Conservation (phyloP, 1,140 invertebrate genomes). For the Cryptotermes secundus region DNA sequence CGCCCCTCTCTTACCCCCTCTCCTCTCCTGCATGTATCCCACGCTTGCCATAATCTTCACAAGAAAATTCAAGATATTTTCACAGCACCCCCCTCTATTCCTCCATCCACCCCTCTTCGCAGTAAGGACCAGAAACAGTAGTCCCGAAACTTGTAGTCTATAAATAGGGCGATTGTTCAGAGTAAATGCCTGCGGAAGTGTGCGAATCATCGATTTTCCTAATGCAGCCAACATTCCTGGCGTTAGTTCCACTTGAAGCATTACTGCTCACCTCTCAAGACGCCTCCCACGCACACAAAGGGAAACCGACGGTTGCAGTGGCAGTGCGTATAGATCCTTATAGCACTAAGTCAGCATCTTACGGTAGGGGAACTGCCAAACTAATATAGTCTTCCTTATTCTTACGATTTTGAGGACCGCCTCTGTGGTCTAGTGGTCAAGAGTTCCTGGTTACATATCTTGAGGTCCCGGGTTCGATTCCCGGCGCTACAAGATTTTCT, state of each 20-base stretch:
- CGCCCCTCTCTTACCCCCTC: background rate
- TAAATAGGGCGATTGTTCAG: constrained; percentile 6
- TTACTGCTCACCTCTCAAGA: background rate
- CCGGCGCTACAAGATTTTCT: no score
- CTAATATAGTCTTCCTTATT: no score
- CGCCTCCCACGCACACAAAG: no score
- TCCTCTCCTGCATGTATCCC: background rate
- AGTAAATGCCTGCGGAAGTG: background rate
- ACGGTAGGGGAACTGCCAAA: background rate
- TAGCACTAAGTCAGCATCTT: background rate
- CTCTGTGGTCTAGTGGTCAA: no score
- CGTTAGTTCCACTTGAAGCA: background rate
- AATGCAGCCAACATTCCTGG: background rate
- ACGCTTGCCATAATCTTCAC: background rate
- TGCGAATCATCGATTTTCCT: background rate
- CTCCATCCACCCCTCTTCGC: background rate
- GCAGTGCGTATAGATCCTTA: background rate
- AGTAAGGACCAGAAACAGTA: background rate
- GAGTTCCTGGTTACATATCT: no score
- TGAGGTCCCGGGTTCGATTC: no score
- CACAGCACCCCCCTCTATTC: background rate
- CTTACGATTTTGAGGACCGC: background rate
- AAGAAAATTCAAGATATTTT: background rate
- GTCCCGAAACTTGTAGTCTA: background rate
- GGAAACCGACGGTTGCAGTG: background rate